A percentile compares a stretch with the other conserved stretches of the same genome.
These are phyloP conservation scores for Ophioninae sp. DNA, from an alignment of 2,888 invertebrate species.

Conservation along the genomic window DNA sequence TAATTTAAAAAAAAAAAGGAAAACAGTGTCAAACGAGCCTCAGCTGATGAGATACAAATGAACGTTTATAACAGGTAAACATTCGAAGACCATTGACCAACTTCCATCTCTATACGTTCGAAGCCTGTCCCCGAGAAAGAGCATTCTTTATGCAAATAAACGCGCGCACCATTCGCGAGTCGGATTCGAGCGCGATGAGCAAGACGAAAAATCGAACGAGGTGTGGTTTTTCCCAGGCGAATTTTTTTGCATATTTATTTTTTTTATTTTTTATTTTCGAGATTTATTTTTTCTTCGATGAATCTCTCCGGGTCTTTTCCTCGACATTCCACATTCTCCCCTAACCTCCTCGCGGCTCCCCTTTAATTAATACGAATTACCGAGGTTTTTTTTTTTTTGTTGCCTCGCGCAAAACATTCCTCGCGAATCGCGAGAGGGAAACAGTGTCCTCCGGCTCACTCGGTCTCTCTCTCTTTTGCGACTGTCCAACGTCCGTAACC, in stretches of 20 bases:
- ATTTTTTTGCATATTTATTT: background rate
- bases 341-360: background rate
- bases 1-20: too few species aligned
- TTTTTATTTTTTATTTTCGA: background rate
- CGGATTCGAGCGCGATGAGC: constrained; percentile 1
- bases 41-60: too few species aligned
- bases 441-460: background rate
- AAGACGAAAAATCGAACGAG: constrained; percentile 20
- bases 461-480: constrained; percentile 12
- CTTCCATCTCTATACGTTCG: background rate
- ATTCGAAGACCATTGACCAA: background rate
- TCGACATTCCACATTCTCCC: background rate
- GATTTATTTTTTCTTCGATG: constrained; percentile 3
- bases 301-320: constrained; percentile 11
- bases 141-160: constrained; percentile 38
- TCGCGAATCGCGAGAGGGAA: constrained; percentile 21
- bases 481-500: constrained; percentile 41
- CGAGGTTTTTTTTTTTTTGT: constrained; percentile 3
- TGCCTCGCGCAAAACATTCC: constrained; percentile 16
- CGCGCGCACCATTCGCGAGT: constrained; percentile 20
- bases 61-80: background rate
- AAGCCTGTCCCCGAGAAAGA: background rate
- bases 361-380: constrained; percentile 53
- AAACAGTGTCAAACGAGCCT: too few species aligned
- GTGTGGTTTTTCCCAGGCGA: constrained; percentile 35